Base-by-base conservation (phyloP, 1,140 invertebrate genomes). In the Caerostris extrusa region DNA sequence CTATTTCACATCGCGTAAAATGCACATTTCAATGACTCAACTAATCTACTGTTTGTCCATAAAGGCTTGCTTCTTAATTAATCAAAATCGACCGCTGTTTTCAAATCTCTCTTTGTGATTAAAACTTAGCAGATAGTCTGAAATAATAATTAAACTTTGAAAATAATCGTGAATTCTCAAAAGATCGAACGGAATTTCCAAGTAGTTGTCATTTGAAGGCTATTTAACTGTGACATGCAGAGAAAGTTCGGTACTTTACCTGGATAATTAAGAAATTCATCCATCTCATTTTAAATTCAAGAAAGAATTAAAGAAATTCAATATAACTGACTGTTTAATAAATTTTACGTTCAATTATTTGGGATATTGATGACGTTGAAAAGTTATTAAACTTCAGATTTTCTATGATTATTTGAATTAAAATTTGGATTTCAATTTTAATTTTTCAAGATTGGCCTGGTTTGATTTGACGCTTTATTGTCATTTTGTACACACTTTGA, bases 121-220 rank as follows among this genome's bases (percentile, higher is more conserved):
- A 67, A n/a, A 67, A 67, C 61, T 67, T 5, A 67, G 14, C 61
- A 14, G 61, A 67, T n/a, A 14, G 61, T 67, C 61, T 67, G 61
- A 67, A 67, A 67, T 67, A 67, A 67, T 67, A 67, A 67, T 67
- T 67, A 67, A 67, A 67, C 61, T 67, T 67, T n/a, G 2, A 67
- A 67, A 67, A n/a, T 67, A 67, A 67, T 67, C 61, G 14, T 17
- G n/a, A 12, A 17, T 67, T 14, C n/a, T 67, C 61, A 67, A 67
- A 67, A 67, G 14, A 17, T 67, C 61, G n/a, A 67, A 17, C n/a
- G 61, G 61, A 67, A 67, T 67, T n/a, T 67, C 61, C 14, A 67
- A 67, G 61, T 67, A 67, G 61, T n/a, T 67, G 61, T 67, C 61
- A 67, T n/a, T 12, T 67, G n/a, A 67, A 17, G 61, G 61, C n/a